phyloP scores from a whole-genome alignment of 37 sponge, comb jelly and placozoan species.

The Haliclona indistincta region DNA sequence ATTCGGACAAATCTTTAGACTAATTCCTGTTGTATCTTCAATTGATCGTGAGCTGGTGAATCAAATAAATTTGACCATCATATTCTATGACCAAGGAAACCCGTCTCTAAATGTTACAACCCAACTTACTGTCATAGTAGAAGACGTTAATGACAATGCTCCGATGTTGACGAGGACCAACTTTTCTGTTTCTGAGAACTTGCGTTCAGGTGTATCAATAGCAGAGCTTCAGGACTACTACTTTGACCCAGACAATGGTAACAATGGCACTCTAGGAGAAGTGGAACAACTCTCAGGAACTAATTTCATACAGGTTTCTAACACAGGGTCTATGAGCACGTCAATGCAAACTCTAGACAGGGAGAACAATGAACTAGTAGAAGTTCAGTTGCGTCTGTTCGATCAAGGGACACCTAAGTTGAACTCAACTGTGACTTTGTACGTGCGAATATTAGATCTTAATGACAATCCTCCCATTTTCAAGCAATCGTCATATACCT shows the following conservation, averaged over 20 bases:
- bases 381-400: constrained; percentile 6
- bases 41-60: too few species aligned
- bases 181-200: background rate
- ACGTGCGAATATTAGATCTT: background rate
- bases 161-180: background rate
- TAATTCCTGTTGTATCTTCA: too few species aligned
- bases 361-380: constrained; percentile 11
- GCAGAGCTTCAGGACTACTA: background rate
- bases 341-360: constrained; percentile 11
- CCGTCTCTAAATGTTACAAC: background rate
- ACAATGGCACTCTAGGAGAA: constrained; percentile 5
- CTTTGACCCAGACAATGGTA: constrained; percentile 16
- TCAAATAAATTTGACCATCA: background rate
- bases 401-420: constrained; percentile 16
- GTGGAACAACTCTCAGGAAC: constrained; percentile 5
- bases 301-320: background rate
- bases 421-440: background rate
- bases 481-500: background rate
- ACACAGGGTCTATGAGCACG: too few species aligned
- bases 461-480: background rate
- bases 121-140: background rate
- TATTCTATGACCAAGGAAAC: constrained; percentile 4
- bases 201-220: background rate
- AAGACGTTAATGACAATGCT: constrained; percentile 35
- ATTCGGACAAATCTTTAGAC: too few species aligned